A percentile compares a stretch with the other conserved stretches of the same genome.
phyloP scores from a whole-genome alignment of 2,888 invertebrate genomes.

The Eupithecia centaureata region DNA sequence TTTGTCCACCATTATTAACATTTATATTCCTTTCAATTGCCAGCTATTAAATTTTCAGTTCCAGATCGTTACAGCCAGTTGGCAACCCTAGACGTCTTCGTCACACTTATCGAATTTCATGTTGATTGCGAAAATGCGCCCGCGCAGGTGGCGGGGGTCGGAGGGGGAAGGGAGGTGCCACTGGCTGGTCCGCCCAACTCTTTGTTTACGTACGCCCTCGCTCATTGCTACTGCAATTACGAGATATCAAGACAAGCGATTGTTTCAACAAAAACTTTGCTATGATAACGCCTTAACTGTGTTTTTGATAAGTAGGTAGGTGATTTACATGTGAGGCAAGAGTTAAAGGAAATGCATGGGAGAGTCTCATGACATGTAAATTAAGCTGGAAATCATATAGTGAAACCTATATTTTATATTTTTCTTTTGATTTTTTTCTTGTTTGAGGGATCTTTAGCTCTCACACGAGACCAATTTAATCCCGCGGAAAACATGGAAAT shows the following conservation, averaged over 20 bases:
- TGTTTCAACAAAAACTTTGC: conserved; percentile 40
- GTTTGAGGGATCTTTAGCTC: too few species aligned
- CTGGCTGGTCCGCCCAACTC: conserved; percentile 79
- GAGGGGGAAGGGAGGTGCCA: conserved; percentile 53
- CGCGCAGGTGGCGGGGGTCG: conserved; percentile 64
- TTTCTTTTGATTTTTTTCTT: background rate
- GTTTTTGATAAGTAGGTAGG: conserved; percentile 16
- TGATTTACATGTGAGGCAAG: background rate
- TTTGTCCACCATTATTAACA: too few species aligned
- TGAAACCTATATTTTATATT: background rate
- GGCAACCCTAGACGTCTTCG: conserved; percentile 33
- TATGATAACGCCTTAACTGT: conserved; percentile 38
- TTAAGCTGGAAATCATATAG: too few species aligned
- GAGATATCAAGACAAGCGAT: conserved; percentile 48
- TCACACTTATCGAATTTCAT: conserved; percentile 53
- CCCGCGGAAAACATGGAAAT: too few species aligned
- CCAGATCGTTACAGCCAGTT: background rate
- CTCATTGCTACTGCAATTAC: conserved; percentile 71
- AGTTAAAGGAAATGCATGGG: background rate
- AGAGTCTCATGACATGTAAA: background rate
- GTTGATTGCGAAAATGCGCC: conserved; percentile 72
- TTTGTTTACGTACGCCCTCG: conserved; percentile 82
- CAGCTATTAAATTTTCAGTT: background rate
- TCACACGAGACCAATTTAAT: background rate
- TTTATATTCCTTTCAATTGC: too few species aligned